phyloP scores from a whole-genome alignment of 2,888 invertebrate species.

The Drosophila macrospina region DNA sequence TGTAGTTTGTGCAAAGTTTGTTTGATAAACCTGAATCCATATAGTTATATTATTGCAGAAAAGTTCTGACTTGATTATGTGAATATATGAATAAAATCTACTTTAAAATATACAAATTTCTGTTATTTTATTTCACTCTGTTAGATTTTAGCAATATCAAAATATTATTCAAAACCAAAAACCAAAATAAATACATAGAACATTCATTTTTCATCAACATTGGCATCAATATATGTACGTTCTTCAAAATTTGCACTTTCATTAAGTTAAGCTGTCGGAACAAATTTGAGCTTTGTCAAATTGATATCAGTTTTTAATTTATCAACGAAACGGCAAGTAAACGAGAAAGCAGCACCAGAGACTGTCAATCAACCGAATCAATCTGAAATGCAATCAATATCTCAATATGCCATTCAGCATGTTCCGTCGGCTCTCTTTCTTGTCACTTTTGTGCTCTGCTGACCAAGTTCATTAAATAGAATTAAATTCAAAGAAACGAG shows the following conservation, averaged over 20 bases:
- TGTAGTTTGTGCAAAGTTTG: slow-evolving; percentile 24
- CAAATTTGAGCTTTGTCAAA: slow-evolving; percentile 18
- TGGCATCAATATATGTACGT: not conserved
- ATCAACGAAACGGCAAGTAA: slow-evolving; percentile 5
- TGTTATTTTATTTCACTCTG: no score
- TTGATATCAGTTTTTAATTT: slow-evolving; percentile 18
- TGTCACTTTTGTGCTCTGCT: slow-evolving; percentile 18
- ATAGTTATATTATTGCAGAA: no score
- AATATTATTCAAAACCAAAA: no score
- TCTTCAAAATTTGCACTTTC: slow-evolving; percentile 15
- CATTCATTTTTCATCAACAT: not conserved
- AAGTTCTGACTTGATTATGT: no score
- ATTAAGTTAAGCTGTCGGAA: slow-evolving; percentile 6
- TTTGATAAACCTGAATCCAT: slow-evolving; percentile 23
- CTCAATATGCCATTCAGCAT: slow-evolving; percentile 40
- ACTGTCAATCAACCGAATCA: slow-evolving; percentile 36
- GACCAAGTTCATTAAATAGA: slow-evolving; percentile 19
- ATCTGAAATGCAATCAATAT: slow-evolving; percentile 60
- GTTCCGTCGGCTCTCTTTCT: slow-evolving; percentile 5
- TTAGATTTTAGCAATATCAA: no score
- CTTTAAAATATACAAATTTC: no score
- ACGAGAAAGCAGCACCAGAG: slow-evolving; percentile 7
- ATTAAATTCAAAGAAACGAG: slow-evolving; percentile 4
- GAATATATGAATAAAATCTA: no score
- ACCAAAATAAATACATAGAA: no score